Conservation (phyloP, 2,797 vertebrate genomes). For the Aplochiton taeniatus region DNA sequence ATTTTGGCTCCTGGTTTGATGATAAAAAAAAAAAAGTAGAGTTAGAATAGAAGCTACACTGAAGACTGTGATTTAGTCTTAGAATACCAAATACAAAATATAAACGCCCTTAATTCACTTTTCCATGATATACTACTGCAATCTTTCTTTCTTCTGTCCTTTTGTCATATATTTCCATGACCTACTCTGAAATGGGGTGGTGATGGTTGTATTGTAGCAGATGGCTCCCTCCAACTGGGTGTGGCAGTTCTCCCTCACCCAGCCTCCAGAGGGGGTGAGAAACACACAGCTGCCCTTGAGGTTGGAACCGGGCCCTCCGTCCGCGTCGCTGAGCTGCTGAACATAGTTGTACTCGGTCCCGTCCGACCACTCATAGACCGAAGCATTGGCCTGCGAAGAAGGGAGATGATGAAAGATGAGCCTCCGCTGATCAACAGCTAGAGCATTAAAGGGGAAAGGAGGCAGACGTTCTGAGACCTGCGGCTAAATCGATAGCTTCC, state of each 20-base stretch:
- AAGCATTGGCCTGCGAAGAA: constrained; percentile 67
- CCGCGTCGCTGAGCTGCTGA: constrained; percentile 55
- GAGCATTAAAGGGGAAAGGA: neutral
- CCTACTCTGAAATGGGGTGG: constrained; percentile 65
- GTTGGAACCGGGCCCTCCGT: constrained; percentile 18
- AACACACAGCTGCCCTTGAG: constrained; percentile 77
- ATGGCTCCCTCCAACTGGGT: constrained; percentile 81
- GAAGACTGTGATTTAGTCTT: too few relatives aligned
- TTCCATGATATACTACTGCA: too few relatives aligned
- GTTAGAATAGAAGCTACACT: too few relatives aligned
- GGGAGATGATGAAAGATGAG: neutral
- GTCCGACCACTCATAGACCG: constrained; percentile 91
- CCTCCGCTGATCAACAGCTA: neutral
- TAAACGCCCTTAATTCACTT: too few relatives aligned
- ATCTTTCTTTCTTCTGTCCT: too few relatives aligned
- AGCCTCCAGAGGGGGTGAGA: constrained; percentile 79
- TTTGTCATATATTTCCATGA: neutral
- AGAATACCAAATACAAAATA: too few relatives aligned
- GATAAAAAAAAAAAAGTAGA: neutral
- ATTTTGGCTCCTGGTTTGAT: constrained; percentile 61
- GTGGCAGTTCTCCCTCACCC: constrained; percentile 77
- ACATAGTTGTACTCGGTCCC: constrained; percentile 78
- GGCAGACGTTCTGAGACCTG: neutral
- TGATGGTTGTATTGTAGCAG: constrained; percentile 80
- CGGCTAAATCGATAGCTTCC: too few relatives aligned